Conservation (phyloP, 1,140 invertebrate species). For the Trypoxylus dichotomus region DNA sequence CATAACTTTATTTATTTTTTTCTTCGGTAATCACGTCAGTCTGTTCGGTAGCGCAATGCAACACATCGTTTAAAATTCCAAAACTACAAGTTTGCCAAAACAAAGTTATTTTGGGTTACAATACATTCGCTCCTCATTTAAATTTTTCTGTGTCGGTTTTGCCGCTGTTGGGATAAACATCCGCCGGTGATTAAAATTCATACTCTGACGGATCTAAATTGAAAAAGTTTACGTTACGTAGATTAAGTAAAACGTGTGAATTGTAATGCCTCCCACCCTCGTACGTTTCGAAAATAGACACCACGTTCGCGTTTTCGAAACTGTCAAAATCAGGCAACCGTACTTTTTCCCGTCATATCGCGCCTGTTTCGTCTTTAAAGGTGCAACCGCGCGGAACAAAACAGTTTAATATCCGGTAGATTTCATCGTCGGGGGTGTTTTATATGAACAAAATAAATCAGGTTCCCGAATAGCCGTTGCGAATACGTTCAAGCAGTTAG, state of each 20-base stretch:
- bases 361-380: neutral
- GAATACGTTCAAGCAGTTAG: neutral
- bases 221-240: neutral
- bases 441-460: constrained; percentile 21
- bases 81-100: too few species aligned
- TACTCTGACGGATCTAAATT: neutral
- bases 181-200: neutral
- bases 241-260: neutral
- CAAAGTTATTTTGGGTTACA: too few species aligned
- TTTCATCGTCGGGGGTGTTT: constrained; percentile 10
- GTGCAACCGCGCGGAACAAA: neutral
- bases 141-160: too few species aligned
- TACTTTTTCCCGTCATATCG: neutral
- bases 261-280: neutral
- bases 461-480: neutral
- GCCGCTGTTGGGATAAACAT: too few species aligned
- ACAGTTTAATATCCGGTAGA: constrained; percentile 23
- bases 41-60: too few species aligned
- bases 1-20: too few species aligned
- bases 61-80: too few species aligned
- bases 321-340: constrained; percentile 3
- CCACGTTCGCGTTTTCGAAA: neutral
- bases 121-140: too few species aligned
- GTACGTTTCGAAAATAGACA: neutral
- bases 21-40: too few species aligned